A percentile compares a stretch with the other conserved stretches of the same genome.
Conservation (phyloP, 2,113 vertebrate genomes). For the Pygoscelis antarcticus region DNA sequence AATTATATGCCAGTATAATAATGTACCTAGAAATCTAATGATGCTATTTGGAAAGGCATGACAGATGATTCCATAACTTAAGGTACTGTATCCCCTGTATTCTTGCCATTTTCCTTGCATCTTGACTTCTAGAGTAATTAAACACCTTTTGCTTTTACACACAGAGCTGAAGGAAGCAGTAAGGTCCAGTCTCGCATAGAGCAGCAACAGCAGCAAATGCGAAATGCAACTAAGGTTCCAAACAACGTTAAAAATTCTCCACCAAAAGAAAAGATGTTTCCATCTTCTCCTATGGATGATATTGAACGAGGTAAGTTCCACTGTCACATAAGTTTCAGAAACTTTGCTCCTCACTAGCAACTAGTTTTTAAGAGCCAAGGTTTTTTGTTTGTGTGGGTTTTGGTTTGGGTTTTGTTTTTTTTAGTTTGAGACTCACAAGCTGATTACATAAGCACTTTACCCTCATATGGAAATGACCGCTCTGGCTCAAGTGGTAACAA, state of each 20-base stretch:
- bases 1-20: background rate
- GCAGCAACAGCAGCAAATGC: slow-evolving; percentile 77
- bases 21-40: background rate
- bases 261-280: slow-evolving; percentile 83
- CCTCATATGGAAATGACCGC: background rate
- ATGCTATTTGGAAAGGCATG: background rate
- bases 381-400: background rate
- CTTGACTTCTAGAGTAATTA: background rate
- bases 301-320: slow-evolving; percentile 89
- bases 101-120: background rate
- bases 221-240: slow-evolving; percentile 75
- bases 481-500: background rate
- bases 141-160: background rate
- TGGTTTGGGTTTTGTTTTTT: background rate
- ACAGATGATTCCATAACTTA: background rate
- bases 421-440: background rate
- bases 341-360: background rate
- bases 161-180: slow-evolving; percentile 94
- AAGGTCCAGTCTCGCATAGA: slow-evolving; percentile 89
- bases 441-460: background rate
- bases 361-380: background rate
- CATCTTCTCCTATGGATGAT: slow-evolving; percentile 90
- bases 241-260: slow-evolving; percentile 79
- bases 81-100: background rate
- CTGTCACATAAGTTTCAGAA: background rate